Percentiles rank a stretch among this genome's conserved stretches.
Evolutionary conservation across 1,140 invertebrate species (phyloP).

Genomic region (Drosophila triauraria): DNA sequence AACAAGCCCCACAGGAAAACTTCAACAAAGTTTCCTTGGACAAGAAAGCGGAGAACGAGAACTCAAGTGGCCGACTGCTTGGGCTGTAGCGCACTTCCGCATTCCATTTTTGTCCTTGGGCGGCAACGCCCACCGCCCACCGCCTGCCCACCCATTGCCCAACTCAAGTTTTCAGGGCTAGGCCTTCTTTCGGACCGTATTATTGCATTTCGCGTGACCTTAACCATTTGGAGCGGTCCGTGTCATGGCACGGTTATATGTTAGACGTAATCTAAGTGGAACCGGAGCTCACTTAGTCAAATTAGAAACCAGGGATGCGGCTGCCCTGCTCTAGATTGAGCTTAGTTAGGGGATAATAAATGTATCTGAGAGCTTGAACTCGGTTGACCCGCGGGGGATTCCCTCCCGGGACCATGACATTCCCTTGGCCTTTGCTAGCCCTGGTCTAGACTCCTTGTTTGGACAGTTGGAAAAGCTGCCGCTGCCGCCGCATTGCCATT

Average conservation of each 20-base stretch:
- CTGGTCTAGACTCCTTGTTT: constrained; percentile 57
- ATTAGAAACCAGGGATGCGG: constrained; percentile 57
- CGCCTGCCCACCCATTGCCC: not conserved
- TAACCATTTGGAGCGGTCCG: constrained; percentile 51
- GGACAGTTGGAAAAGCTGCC: constrained; percentile 41
- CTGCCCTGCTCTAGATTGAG: constrained; percentile 16
- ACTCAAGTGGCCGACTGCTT: constrained; percentile 2
- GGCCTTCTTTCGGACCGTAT: constrained; percentile 38
- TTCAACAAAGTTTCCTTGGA: constrained; percentile 20
- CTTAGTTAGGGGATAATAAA: constrained; percentile 10
- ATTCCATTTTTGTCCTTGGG: constrained; percentile 65
- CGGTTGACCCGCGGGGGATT: constrained; percentile 20
- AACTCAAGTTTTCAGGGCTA: constrained; percentile 9
- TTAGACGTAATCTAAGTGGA: constrained; percentile 41
- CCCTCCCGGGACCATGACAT: not conserved
- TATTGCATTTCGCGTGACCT: constrained; percentile 74
- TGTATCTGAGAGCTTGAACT: constrained; percentile 25
- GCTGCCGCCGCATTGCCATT: constrained; percentile 48
- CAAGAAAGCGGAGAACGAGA: not conserved
- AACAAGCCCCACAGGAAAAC: constrained; percentile 21
- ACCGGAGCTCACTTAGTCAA: constrained; percentile 62
- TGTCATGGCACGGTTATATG: constrained; percentile 44
- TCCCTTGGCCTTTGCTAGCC: constrained; percentile 13
- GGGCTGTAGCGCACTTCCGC: constrained; percentile 54
- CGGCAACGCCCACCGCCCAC: constrained; percentile 2